Percentiles rank a stretch among this genome's conserved stretches.
phyloP scores from a whole-genome alignment of 2,797 vertebrate genomes.

The Antrozous pallidus region DNA sequence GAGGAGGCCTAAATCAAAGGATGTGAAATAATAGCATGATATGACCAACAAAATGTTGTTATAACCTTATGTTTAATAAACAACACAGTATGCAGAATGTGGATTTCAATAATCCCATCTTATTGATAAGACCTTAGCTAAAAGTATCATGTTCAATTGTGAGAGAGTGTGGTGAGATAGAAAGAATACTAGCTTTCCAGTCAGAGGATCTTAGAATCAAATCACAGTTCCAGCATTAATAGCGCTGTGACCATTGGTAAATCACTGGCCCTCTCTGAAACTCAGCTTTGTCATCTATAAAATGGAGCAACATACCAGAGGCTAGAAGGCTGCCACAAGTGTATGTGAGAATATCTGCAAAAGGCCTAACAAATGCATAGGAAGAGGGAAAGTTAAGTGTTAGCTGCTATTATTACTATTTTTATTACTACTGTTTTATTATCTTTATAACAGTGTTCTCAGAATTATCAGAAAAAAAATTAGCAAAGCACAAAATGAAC shows the following conservation, averaged over 20 bases:
- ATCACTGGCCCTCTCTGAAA: neutral
- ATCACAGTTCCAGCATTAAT: neutral
- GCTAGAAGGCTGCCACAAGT: neutral
- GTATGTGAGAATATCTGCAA: neutral
- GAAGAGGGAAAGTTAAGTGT: neutral
- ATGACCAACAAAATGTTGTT: neutral
- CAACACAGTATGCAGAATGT: neutral
- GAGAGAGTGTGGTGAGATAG: neutral
- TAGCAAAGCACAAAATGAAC: slow-evolving; percentile 2
- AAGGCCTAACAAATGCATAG: neutral
- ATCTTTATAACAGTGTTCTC: neutral
- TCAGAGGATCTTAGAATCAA: neutral
- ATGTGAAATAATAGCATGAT: neutral
- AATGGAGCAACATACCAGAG: neutral
- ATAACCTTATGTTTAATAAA: neutral
- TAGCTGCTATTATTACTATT: neutral
- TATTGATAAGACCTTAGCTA: neutral
- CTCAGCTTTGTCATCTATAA: neutral
- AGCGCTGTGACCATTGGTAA: neutral
- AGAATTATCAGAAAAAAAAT: neutral
- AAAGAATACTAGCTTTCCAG: neutral
- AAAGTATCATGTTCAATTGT: neutral
- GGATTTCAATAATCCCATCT: neutral
- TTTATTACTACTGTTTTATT: neutral
- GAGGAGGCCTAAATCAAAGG: neutral